Evolutionary conservation across 2,113 vertebrate species (phyloP).

Genomic region (Rhodinocichla rosea): DNA sequence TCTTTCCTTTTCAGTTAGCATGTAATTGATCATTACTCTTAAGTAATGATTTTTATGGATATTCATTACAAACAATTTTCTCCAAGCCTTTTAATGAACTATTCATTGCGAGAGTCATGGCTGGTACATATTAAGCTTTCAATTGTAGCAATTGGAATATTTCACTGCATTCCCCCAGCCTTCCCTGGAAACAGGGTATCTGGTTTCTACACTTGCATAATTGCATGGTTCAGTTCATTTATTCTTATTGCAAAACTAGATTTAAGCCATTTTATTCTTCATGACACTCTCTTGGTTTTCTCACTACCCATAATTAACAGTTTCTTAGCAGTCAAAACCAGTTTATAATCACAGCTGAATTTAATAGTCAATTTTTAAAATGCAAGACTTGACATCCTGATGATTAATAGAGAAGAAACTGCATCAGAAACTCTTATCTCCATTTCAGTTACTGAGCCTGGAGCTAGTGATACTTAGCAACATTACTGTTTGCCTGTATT

Average conservation of each 20-base stretch:
- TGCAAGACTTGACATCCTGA: background rate
- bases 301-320: background rate
- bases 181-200: slow-evolving; percentile 9
- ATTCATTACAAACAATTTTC: background rate
- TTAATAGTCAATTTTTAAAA: slow-evolving; percentile 1
- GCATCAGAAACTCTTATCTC: background rate
- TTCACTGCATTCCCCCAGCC: background rate
- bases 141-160: background rate
- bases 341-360: background rate
- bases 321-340: background rate
- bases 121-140: background rate
- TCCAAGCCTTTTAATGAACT: background rate
- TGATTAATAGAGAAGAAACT: background rate
- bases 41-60: background rate
- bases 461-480: background rate
- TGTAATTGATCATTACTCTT: background rate
- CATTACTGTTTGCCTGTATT: background rate
- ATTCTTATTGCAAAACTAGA: background rate
- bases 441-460: background rate
- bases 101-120: background rate
- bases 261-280: background rate
- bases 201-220: background rate
- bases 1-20: background rate
- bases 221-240: background rate
- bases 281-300: background rate